These are phyloP conservation scores for Oncorhynchus tshawytscha DNA, from an alignment of 2,113 vertebrate genomes.

Conservation along the genomic window DNA sequence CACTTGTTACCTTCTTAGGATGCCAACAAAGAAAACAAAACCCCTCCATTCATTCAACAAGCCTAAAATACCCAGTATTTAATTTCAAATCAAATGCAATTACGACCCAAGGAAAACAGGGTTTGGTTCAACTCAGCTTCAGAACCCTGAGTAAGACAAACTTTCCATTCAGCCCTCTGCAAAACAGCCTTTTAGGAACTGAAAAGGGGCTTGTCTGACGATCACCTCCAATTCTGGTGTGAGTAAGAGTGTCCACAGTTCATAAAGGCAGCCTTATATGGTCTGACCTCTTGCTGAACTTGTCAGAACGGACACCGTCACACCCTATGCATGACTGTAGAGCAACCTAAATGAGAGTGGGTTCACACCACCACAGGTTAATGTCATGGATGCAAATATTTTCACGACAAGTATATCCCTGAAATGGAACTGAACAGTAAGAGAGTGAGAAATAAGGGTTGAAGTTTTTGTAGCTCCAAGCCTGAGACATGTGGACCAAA, in stretches of 20 bases:
- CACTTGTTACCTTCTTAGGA: neutral
- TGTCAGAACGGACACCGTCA: neutral
- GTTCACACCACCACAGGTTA: neutral
- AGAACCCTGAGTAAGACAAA: slow-evolving; percentile 3
- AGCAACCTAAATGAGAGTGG: neutral
- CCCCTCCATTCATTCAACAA: neutral
- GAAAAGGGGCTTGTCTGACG: slow-evolving; percentile 7
- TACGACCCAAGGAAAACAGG: neutral
- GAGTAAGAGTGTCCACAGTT: neutral
- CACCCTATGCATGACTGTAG: neutral
- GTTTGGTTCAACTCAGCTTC: neutral
- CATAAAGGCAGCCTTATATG: slow-evolving; percentile 23
- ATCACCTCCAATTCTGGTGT: too few relatives aligned
- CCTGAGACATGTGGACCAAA: too few relatives aligned
- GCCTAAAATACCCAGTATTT: slow-evolving; percentile 7
- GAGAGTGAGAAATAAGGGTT: too few relatives aligned
- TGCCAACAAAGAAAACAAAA: neutral
- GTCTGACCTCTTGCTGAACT: slow-evolving; percentile 6
- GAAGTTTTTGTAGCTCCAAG: too few relatives aligned
- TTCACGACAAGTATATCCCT: neutral
- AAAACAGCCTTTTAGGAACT: neutral
- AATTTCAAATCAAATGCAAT: slow-evolving; percentile 28
- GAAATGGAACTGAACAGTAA: too few relatives aligned
- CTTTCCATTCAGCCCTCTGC: slow-evolving; percentile 4
- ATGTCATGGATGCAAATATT: slow-evolving; percentile 12